Evolutionary conservation across 2,888 invertebrate species (phyloP).

Genomic region (Lasioglossum zephyrum): DNA sequence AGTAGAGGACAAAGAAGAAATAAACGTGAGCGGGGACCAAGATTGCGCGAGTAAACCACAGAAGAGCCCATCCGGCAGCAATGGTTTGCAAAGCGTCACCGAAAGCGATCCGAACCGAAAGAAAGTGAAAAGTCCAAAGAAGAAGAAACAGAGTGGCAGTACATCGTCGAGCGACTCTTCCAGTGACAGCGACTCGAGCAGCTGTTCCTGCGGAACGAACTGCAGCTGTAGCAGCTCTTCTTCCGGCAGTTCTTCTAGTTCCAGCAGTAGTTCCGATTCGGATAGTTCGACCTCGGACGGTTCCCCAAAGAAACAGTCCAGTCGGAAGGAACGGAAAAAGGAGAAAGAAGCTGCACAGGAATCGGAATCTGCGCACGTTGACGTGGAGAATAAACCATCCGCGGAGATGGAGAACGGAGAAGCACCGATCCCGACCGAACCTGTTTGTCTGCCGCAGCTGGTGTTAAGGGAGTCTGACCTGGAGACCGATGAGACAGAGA

Average conservation of each 20-base stretch:
- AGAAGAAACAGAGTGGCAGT: slow-evolving; percentile 82
- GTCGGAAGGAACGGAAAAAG: slow-evolving; percentile 83
- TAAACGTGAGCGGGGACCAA: slow-evolving; percentile 49
- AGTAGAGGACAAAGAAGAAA: slow-evolving; percentile 64
- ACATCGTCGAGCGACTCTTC: slow-evolving; percentile 92
- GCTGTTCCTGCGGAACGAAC: slow-evolving; percentile 93
- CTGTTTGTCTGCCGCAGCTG: slow-evolving; percentile 84
- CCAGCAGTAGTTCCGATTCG: slow-evolving; percentile 87
- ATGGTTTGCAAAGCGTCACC: slow-evolving; percentile 73
- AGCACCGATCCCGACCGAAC: slow-evolving; percentile 79
- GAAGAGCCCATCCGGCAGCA: slow-evolving; percentile 64
- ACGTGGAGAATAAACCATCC: slow-evolving; percentile 54
- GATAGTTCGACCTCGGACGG: slow-evolving; percentile 88
- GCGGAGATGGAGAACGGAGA: slow-evolving; percentile 61
- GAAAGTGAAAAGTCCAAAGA: slow-evolving; percentile 82
- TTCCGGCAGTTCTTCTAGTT: slow-evolving; percentile 87
- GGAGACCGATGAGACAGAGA: slow-evolving; percentile 93
- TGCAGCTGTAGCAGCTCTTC: slow-evolving; percentile 92
- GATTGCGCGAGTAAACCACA: slow-evolving; percentile 63
- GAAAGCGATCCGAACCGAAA: slow-evolving; percentile 69
- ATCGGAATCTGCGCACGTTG: slow-evolving; percentile 85
- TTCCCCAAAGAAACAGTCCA: slow-evolving; percentile 80
- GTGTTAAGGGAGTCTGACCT: slow-evolving; percentile 92
- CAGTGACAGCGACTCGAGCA: slow-evolving; percentile 90
- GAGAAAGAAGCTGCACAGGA: slow-evolving; percentile 83